Conservation (phyloP, 2,113 vertebrate genomes). For the Manacus vitellinus region DNA sequence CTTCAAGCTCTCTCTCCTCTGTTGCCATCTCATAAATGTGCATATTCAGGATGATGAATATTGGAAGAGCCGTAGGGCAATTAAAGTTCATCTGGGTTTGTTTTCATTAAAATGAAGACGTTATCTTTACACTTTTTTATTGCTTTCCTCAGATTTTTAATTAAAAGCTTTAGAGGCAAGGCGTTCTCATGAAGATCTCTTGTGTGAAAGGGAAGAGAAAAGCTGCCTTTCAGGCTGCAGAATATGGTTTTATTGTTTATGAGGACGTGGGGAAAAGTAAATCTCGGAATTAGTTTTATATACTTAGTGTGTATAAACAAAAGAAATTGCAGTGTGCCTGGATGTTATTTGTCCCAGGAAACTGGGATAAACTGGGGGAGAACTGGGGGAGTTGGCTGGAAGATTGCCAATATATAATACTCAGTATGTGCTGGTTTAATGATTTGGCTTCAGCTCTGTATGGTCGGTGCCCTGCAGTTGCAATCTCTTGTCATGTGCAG, state of each 20-base stretch:
- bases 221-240: constrained; percentile 36
- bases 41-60: not conserved
- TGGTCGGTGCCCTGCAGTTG: not conserved
- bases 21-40: not conserved
- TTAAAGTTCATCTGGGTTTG: not conserved
- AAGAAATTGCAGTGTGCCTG: constrained; percentile 58
- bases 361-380: not conserved
- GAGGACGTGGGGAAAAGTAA: constrained; percentile 60
- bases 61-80: not conserved
- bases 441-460: not conserved
- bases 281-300: constrained; percentile 55
- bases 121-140: constrained; percentile 32
- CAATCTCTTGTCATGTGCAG: no score
- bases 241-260: constrained; percentile 39
- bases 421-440: fast-evolving
- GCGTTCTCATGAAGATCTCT: constrained; percentile 29
- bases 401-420: not conserved
- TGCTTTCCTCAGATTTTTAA: constrained; percentile 54
- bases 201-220: not conserved
- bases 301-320: constrained; percentile 67
- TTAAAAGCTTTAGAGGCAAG: constrained; percentile 54
- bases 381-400: constrained; percentile 24
- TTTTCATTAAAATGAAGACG: constrained; percentile 12
- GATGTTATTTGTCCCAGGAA: constrained; percentile 64
- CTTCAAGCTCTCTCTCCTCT: not conserved